Evolutionary conservation across 2,888 invertebrate species (phyloP).

Genomic region (Brachyptera putata): DNA sequence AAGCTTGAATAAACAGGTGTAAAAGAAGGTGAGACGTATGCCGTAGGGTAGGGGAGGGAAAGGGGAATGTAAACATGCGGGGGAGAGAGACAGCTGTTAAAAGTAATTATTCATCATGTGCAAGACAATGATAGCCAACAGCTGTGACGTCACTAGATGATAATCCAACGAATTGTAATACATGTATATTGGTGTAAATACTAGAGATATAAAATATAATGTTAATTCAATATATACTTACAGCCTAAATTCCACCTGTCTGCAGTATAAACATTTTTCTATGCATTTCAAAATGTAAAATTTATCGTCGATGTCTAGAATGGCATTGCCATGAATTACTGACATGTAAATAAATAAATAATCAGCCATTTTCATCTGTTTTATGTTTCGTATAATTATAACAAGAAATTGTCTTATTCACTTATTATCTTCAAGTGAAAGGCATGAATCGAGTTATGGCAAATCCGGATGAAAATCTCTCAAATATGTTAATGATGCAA

Average conservation of each 20-base stretch:
- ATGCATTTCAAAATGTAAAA: background rate
- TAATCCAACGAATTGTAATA: too few relatives aligned
- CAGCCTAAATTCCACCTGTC: slow-evolving; percentile 15
- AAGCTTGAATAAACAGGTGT: slow-evolving; percentile 30
- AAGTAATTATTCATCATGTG: slow-evolving; percentile 27
- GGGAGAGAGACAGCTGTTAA: slow-evolving; percentile 27
- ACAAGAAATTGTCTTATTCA: slow-evolving; percentile 7
- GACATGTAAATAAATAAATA: slow-evolving; percentile 16
- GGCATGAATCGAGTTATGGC: background rate
- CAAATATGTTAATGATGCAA: background rate
- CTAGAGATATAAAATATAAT: slow-evolving; percentile 8
- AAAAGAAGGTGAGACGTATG: slow-evolving; percentile 20
- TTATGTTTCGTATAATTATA: slow-evolving; percentile 11
- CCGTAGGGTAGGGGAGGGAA: too few relatives aligned
- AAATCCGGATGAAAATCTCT: background rate
- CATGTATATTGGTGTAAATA: too few relatives aligned
- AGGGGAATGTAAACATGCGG: slow-evolving; percentile 29
- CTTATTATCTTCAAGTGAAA: too few relatives aligned
- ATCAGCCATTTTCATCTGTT: slow-evolving; percentile 11
- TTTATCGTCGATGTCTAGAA: slow-evolving; percentile 5
- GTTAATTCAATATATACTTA: too few relatives aligned
- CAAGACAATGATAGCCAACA: slow-evolving; percentile 21
- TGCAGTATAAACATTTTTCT: background rate
- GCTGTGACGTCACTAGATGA: slow-evolving; percentile 3
- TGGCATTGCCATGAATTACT: background rate